phyloP scores from a whole-genome alignment of 2,113 vertebrate genomes.

The Coracopsis vasa region DNA sequence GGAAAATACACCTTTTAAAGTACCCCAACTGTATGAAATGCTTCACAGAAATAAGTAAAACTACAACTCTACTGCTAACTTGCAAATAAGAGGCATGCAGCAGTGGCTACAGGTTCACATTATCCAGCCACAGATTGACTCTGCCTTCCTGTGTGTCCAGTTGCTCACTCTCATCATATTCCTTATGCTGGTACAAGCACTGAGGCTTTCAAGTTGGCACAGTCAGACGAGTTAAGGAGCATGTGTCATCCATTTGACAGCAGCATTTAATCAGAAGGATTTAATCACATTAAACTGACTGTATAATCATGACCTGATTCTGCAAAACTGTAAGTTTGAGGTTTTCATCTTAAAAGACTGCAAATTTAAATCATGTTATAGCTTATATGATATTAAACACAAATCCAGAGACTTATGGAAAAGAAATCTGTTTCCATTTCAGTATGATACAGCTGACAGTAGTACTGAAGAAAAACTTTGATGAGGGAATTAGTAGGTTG shows the following conservation, averaged over 20 bases:
- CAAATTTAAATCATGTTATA: not conserved
- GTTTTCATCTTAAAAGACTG: conserved; percentile 7
- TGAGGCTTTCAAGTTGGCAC: accelerated
- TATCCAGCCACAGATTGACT: not conserved
- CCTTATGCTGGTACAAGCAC: not conserved
- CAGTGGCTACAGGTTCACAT: accelerated
- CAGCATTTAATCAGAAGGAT: conserved; percentile 5
- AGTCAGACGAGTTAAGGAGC: not conserved
- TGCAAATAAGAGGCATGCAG: not conserved
- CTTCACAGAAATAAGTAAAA: not conserved
- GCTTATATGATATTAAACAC: not conserved
- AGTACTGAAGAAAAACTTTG: not conserved
- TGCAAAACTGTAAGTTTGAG: not conserved
- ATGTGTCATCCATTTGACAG: not conserved
- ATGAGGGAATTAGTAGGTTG: not conserved
- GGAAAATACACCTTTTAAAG: not conserved
- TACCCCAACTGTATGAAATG: not conserved
- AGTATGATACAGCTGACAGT: not conserved
- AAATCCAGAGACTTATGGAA: not conserved
- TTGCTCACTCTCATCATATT: not conserved
- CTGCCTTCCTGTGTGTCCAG: not conserved
- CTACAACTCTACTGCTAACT: not conserved
- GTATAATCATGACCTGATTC: conserved; percentile 43
- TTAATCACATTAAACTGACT: conserved; percentile 24
- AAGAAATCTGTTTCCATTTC: not conserved